Evolutionary conservation across 1,140 invertebrate species (phyloP), one percentile per base, ranked within the genome.

Genomic region (Lasioglossum baleicum): DNA sequence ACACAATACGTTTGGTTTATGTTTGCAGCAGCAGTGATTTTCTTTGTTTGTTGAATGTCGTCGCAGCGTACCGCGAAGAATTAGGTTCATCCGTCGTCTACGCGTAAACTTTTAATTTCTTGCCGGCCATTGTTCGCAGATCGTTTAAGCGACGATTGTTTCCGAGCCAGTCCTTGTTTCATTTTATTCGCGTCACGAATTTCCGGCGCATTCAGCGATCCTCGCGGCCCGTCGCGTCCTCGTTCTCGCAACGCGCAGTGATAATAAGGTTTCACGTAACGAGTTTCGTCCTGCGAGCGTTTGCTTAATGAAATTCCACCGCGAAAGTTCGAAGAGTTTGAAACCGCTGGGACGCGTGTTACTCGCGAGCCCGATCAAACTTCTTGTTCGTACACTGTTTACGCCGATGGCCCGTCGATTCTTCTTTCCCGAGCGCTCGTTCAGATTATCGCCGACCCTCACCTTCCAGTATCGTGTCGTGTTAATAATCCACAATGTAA

Each of bases 191-290:
- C 11, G 20, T 11, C 31, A 26, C 22, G 40, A n/a, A 17, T 65
- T 73, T 26, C 40, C 66, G n/a, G 4, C 20, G 61, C n/a, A 69
- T 31, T 73, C 63, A 79, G 7, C 53, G 64, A 68, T 75, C 56
- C 64, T 75, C 2, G 56, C 56, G 20, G 20, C 15, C 44, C 78
- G 42, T 20, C 44, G 17, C 44, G 44, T 48, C 44, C 44, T 48
- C 66, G 56, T 31, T 20, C 73, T 69, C 67, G 73, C 53, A 76
- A 80, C 44, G 53, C 64, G 56, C 22, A 58, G 20, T 65, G 65
- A 80, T 80, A 80, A 80, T 75, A 67, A 75, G 79, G 78, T 80
- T 35, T 80, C 73, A 65, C 65, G 53, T 80, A 80, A 80, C 73
- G 79, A 80, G 79, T 75, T 80, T 80, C 79, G 64, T 53, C 64